Evolutionary conservation across 2,113 vertebrate genomes (phyloP).

Genomic region (Channa maculata): DNA sequence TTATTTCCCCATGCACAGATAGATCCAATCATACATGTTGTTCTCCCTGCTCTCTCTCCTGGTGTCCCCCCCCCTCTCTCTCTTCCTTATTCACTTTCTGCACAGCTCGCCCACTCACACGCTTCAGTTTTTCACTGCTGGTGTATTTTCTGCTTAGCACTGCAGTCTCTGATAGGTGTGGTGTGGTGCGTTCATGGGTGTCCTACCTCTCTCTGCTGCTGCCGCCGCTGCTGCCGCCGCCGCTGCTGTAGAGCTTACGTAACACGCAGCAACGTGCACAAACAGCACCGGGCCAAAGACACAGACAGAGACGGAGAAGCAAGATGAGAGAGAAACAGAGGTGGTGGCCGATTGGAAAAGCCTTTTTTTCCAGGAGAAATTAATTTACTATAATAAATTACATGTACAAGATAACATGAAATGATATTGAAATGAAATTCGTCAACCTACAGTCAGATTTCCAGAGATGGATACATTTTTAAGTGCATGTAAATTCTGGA

Average conservation of each 20-base stretch:
- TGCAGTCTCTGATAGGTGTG: slow-evolving; percentile 78
- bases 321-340: slow-evolving; percentile 25
- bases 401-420: too few species aligned
- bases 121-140: slow-evolving; percentile 13
- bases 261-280: slow-evolving; percentile 60
- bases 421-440: too few species aligned
- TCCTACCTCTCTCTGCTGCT: slow-evolving; percentile 43
- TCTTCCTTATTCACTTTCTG: slow-evolving; percentile 8
- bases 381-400: too few species aligned
- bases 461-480: too few species aligned
- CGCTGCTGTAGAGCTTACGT: slow-evolving; percentile 70
- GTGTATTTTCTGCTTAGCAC: slow-evolving; percentile 75
- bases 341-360: slow-evolving; percentile 23
- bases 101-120: slow-evolving; percentile 18
- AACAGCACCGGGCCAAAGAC: slow-evolving; percentile 36
- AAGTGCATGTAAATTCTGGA: too few species aligned
- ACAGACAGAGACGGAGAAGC: slow-evolving; percentile 8
- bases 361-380: too few species aligned
- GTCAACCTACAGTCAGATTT: too few species aligned
- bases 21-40: not conserved
- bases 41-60: slow-evolving; percentile 4
- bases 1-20: not conserved
- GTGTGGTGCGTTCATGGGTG: slow-evolving; percentile 61
- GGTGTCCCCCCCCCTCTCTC: slow-evolving; percentile 12
- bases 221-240: too few species aligned